Conservation (phyloP, 2,888 invertebrate species). For the Agrotis segetum region DNA sequence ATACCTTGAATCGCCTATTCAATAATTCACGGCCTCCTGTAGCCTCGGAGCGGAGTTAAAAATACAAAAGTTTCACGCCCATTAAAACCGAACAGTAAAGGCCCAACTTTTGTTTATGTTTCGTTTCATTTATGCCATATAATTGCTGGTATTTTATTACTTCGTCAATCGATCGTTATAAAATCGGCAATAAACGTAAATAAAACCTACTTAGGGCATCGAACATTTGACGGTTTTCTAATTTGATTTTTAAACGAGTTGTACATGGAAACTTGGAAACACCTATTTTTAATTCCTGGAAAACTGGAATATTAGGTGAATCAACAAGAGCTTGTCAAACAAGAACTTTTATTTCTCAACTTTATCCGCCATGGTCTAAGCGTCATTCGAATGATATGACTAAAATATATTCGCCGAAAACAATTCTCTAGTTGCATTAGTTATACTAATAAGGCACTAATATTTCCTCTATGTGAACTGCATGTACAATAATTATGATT, state of each 20-base stretch:
- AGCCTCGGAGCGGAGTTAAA: constrained; percentile 63
- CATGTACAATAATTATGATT: too few relatives aligned
- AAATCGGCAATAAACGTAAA: constrained; percentile 14
- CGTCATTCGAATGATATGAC: constrained; percentile 63
- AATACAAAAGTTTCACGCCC: constrained; percentile 55
- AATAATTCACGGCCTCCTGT: constrained; percentile 65
- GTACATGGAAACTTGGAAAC: constrained; percentile 9
- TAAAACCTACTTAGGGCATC: constrained; percentile 16
- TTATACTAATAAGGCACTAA: constrained; percentile 7
- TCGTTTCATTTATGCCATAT: constrained; percentile 9
- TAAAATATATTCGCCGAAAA: constrained; percentile 26
- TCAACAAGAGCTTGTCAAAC: constrained; percentile 33
- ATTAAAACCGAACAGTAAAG: constrained; percentile 35
- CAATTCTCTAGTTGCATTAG: constrained; percentile 10
- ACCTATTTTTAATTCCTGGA: constrained; percentile 9
- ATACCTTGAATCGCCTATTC: constrained; percentile 63
- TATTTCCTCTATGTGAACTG: constrained; percentile 12
- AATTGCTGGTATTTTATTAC: constrained; percentile 23
- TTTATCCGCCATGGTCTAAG: constrained; percentile 60
- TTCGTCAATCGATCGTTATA: constrained; percentile 4
- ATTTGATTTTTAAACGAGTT: constrained; percentile 13
- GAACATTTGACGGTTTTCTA: constrained; percentile 15
- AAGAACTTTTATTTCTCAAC: constrained; percentile 41
- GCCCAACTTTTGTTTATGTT: constrained; percentile 20
- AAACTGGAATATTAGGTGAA: constrained; percentile 29